phyloP scores from a whole-genome alignment of 2,113 vertebrate genomes.

The Amblyornis subalaris region DNA sequence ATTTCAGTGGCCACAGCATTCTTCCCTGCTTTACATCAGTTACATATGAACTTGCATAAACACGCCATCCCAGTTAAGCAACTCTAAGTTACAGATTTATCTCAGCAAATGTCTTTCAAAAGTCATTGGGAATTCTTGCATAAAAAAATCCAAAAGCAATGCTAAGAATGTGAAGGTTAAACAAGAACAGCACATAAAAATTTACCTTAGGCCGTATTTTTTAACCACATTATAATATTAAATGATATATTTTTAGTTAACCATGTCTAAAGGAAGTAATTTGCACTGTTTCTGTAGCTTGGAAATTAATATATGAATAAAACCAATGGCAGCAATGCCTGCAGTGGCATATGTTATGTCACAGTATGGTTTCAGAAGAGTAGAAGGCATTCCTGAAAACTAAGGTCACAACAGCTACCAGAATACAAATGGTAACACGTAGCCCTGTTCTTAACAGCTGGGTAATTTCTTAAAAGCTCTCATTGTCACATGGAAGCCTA shows the following conservation, averaged over 20 bases:
- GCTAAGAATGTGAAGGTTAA: slow-evolving; percentile 5
- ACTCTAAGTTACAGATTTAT: not conserved
- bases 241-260: not conserved
- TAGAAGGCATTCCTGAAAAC: not conserved
- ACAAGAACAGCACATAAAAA: not conserved
- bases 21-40: not conserved
- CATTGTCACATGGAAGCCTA: not conserved
- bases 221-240: not conserved
- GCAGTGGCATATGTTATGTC: slow-evolving; percentile 31
- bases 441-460: slow-evolving; percentile 4
- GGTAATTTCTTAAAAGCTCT: not conserved
- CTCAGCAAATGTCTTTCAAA: not conserved
- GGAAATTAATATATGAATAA: not conserved
- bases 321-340: not conserved
- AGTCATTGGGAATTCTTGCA: not conserved
- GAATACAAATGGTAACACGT: not conserved
- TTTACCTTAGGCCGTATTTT: not conserved
- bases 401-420: not conserved
- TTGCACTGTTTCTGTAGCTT: not conserved
- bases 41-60: not conserved
- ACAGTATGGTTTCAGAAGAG: not conserved
- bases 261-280: not conserved
- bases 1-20: not conserved
- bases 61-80: not conserved
- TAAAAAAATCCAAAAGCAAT: not conserved